Percentiles rank a stretch among this genome's conserved stretches.
phyloP scores from a whole-genome alignment of 2,113 vertebrate species.

The Copsychus sechellarum region DNA sequence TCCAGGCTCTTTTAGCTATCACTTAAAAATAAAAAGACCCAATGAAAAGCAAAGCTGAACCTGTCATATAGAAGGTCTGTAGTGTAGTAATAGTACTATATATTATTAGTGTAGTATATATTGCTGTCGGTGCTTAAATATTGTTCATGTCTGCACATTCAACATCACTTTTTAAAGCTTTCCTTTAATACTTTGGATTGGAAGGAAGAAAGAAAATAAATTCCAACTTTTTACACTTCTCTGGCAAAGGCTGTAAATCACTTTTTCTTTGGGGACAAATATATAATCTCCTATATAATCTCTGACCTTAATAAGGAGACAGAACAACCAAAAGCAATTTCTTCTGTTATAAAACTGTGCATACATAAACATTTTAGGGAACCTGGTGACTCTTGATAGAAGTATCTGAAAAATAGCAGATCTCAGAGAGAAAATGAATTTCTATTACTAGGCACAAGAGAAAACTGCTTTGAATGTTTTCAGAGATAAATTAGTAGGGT shows the following conservation, averaged over 20 bases:
- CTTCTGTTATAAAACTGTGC: background rate
- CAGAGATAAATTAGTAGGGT: background rate
- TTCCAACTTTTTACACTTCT: background rate
- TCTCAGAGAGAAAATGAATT: conserved; percentile 14
- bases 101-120: background rate
- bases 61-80: background rate
- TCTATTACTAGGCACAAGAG: background rate
- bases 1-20: background rate
- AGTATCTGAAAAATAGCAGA: background rate
- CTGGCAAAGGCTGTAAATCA: background rate
- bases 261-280: background rate
- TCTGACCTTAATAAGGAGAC: conserved; percentile 17
- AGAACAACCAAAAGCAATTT: conserved; percentile 4
- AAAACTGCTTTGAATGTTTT: background rate
- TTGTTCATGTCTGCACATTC: background rate
- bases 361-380: background rate
- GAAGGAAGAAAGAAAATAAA: background rate
- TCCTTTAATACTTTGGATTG: background rate
- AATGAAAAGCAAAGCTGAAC: background rate
- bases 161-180: background rate
- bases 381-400: background rate
- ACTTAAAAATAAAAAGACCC: background rate
- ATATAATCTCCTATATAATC: conserved; percentile 9
- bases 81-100: background rate
- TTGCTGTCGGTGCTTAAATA: background rate